These are phyloP conservation scores for Marmota flaviventris DNA, from an alignment of 2,113 vertebrate genomes.

Conservation along the genomic window DNA sequence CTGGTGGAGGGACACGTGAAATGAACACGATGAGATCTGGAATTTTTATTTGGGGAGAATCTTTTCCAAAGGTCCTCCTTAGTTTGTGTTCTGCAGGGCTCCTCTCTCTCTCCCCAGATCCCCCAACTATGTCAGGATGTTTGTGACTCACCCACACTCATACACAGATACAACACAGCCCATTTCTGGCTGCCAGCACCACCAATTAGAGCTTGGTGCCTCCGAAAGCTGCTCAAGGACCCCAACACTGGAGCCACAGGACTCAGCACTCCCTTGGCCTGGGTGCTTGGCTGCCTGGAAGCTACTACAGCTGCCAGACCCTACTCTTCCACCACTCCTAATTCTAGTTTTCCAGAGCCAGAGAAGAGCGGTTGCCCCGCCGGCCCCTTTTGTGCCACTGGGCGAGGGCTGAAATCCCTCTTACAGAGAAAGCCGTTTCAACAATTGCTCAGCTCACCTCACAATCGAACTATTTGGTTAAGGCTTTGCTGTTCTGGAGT, in stretches of 20 bases:
- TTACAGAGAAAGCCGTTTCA: slow-evolving; percentile 80
- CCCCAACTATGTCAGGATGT: background rate
- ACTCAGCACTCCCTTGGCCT: background rate
- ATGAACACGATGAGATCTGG: slow-evolving; percentile 2
- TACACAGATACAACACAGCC: slow-evolving; percentile 37
- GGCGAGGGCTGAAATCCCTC: slow-evolving; percentile 74
- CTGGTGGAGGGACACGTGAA: background rate
- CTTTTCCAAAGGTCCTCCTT: slow-evolving; percentile 24
- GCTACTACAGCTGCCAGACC: slow-evolving; percentile 1
- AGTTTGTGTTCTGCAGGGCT: background rate
- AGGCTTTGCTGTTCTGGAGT: slow-evolving; percentile 77
- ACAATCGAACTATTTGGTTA: slow-evolving; percentile 78
- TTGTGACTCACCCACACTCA: slow-evolving; percentile 38
- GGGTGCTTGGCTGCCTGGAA: slow-evolving; percentile 16
- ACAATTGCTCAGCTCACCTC: slow-evolving; percentile 71
- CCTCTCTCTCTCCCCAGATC: slow-evolving; percentile 1
- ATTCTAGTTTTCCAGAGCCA: slow-evolving; percentile 37
- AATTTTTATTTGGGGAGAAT: slow-evolving; percentile 7
- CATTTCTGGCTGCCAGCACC: slow-evolving; percentile 6
- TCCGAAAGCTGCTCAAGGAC: slow-evolving; percentile 45
- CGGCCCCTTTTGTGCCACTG: slow-evolving; percentile 73
- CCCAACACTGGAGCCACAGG: background rate
- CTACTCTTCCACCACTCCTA: background rate
- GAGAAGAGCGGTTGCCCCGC: slow-evolving; percentile 30
- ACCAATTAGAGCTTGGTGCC: slow-evolving; percentile 24